Evolutionary conservation across 2,888 invertebrate genomes (phyloP).

Genomic region (Cephus pygmeus): DNA sequence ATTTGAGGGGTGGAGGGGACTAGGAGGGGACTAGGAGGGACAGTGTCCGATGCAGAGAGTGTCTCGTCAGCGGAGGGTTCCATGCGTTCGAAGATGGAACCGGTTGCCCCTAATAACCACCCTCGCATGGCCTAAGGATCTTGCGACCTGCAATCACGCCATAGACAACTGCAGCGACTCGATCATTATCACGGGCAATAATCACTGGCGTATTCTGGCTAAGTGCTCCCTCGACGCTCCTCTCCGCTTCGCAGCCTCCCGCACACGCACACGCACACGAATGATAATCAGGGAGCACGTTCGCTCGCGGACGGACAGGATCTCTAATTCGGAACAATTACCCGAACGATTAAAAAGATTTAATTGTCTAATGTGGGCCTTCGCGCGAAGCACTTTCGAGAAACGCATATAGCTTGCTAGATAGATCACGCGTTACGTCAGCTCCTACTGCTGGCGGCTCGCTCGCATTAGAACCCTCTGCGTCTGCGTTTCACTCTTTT

Average conservation of each 20-base stretch:
- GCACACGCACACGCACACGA: conserved; percentile 3
- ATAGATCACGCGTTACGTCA: not conserved
- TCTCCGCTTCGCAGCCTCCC: conserved; percentile 8
- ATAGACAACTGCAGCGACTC: conserved; percentile 62
- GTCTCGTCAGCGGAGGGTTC: too few species aligned
- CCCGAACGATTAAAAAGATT: conserved; percentile 60
- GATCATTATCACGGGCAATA: conserved; percentile 64
- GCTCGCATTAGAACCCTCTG: not conserved
- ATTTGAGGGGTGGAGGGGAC: too few species aligned
- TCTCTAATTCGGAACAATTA: conserved; percentile 61
- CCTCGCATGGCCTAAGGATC: conserved; percentile 62
- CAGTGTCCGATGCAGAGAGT: too few species aligned
- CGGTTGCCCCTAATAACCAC: conserved; percentile 62
- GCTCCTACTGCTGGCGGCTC: not conserved
- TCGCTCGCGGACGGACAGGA: conserved; percentile 38
- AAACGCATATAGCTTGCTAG: conserved; percentile 4
- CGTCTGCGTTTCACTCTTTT: not conserved
- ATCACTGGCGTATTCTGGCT: conserved; percentile 60
- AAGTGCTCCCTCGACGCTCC: conserved; percentile 52
- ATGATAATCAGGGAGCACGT: conserved; percentile 36
- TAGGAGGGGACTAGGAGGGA: too few species aligned
- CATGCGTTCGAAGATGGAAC: conserved; percentile 44
- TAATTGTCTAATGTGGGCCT: conserved; percentile 50
- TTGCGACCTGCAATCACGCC: conserved; percentile 60
- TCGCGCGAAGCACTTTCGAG: conserved; percentile 18